These are phyloP conservation scores for Drosophila lacteicornis DNA, from an alignment of 1,140 invertebrate species.

Conservation along the genomic window DNA sequence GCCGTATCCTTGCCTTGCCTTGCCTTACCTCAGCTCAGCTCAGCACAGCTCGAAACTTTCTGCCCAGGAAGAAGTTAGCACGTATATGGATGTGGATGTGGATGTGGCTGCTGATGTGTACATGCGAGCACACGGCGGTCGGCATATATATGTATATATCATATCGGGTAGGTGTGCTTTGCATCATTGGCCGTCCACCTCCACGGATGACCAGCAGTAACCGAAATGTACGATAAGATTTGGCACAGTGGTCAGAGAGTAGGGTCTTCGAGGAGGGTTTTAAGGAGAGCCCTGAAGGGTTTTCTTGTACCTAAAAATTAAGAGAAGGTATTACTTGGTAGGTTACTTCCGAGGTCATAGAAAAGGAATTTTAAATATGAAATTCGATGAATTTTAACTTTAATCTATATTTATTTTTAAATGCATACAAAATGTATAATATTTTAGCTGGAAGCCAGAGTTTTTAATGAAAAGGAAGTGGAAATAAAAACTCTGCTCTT, in stretches of 20 bases:
- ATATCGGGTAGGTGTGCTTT: constrained; percentile 51
- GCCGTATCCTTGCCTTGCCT: constrained; percentile 18
- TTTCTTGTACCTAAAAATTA: too few relatives aligned
- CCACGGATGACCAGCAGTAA: constrained; percentile 56
- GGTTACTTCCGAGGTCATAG: too few relatives aligned
- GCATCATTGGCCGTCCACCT: constrained; percentile 64
- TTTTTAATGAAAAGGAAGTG: too few relatives aligned
- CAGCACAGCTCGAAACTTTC: constrained; percentile 51
- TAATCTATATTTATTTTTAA: too few relatives aligned
- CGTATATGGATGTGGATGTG: constrained; percentile 26
- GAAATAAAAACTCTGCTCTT: too few relatives aligned
- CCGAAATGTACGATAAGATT: constrained; percentile 59
- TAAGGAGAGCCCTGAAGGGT: background rate
- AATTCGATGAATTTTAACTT: too few relatives aligned
- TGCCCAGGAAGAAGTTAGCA: constrained; percentile 51
- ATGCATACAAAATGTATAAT: too few relatives aligned
- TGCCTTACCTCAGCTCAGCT: constrained; percentile 39
- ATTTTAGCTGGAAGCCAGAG: too few relatives aligned
- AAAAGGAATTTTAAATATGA: background rate
- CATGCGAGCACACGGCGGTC: constrained; percentile 25
- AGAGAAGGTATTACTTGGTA: background rate
- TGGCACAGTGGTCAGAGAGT: constrained; percentile 34
- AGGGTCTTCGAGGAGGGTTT: too few relatives aligned
- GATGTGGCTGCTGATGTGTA: constrained; percentile 17
- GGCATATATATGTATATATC: constrained; percentile 33